Conservation (phyloP, 2,113 vertebrate species). For the Petrocephalus zakoni region DNA sequence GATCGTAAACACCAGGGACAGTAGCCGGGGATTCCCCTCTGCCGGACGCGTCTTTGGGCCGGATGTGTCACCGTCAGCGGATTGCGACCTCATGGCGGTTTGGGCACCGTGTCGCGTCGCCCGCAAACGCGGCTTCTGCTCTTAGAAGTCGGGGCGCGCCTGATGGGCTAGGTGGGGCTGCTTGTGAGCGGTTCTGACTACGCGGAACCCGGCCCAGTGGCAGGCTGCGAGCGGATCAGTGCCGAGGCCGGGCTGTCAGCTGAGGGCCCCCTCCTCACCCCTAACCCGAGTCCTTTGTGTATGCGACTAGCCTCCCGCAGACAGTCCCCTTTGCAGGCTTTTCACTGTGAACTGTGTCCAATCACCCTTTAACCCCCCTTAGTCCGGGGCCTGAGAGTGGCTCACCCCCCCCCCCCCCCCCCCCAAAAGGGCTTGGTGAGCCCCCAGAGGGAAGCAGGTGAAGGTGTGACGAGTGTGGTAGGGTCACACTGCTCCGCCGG, state of each 20-base stretch:
- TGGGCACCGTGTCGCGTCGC: background rate
- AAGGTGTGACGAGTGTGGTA: background rate
- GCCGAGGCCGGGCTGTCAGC: background rate
- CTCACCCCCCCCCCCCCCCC: slow-evolving; percentile 31
- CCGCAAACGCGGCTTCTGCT: background rate
- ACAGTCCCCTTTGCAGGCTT: slow-evolving; percentile 53
- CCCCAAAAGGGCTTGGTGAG: background rate
- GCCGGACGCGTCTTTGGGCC: background rate
- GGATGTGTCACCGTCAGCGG: background rate
- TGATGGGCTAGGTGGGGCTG: background rate
- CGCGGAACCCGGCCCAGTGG: background rate
- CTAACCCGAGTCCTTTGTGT: slow-evolving; percentile 56
- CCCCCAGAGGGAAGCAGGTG: background rate
- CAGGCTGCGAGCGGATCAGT: background rate
- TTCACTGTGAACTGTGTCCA: slow-evolving; percentile 70
- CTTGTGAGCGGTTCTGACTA: background rate
- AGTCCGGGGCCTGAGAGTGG: slow-evolving; percentile 41
- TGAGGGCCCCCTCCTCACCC: slow-evolving; percentile 27
- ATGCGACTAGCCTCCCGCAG: slow-evolving; percentile 51
- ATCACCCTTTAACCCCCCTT: slow-evolving; percentile 49
- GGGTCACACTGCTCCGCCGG: background rate
- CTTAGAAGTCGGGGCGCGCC: background rate
- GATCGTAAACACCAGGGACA: slow-evolving; percentile 60
- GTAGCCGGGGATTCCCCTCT: slow-evolving; percentile 44
- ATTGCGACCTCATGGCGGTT: background rate